Conservation (phyloP, 2,888 invertebrate genomes). For the Theretra japonica region DNA sequence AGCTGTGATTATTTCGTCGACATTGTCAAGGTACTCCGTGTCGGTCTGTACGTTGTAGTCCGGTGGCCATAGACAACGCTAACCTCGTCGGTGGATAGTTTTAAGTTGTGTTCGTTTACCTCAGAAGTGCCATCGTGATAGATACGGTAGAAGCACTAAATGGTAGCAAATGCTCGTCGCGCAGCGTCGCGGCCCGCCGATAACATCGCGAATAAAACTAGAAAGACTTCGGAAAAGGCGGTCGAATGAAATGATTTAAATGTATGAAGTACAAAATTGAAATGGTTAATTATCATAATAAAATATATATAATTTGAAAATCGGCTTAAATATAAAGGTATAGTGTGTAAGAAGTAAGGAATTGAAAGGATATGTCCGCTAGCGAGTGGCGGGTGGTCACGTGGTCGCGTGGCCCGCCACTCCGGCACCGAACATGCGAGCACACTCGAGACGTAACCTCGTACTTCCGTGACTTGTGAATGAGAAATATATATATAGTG, state of each 20-base stretch:
- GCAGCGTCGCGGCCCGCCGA: conserved; percentile 33
- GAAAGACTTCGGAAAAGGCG: conserved; percentile 48
- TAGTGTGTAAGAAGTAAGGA: conserved; percentile 68
- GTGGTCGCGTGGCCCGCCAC: background rate
- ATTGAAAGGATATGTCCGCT: conserved; percentile 60
- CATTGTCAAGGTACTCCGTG: conserved; percentile 69
- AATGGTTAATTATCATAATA: conserved; percentile 58
- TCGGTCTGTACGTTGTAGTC: conserved; percentile 46
- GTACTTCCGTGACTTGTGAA: conserved; percentile 59
- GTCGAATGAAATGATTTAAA: conserved; percentile 56
- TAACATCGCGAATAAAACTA: conserved; percentile 11
- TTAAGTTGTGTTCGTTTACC: conserved; percentile 75
- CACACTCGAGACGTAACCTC: conserved; percentile 55
- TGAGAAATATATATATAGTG: conserved; percentile 33
- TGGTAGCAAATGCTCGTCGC: conserved; percentile 40
- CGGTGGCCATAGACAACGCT: conserved; percentile 42
- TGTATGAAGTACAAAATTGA: conserved; percentile 77
- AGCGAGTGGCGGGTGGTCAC: background rate
- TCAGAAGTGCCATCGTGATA: conserved; percentile 75
- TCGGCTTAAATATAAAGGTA: conserved; percentile 75
- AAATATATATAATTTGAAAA: conserved; percentile 66
- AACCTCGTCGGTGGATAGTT: conserved; percentile 55
- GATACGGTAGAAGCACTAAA: conserved; percentile 26
- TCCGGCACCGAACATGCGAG: conserved; percentile 38
- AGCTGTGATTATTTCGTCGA: conserved; percentile 72